Evolutionary conservation across 2,113 vertebrate species (phyloP).

Genomic region (Nestor notabilis): DNA sequence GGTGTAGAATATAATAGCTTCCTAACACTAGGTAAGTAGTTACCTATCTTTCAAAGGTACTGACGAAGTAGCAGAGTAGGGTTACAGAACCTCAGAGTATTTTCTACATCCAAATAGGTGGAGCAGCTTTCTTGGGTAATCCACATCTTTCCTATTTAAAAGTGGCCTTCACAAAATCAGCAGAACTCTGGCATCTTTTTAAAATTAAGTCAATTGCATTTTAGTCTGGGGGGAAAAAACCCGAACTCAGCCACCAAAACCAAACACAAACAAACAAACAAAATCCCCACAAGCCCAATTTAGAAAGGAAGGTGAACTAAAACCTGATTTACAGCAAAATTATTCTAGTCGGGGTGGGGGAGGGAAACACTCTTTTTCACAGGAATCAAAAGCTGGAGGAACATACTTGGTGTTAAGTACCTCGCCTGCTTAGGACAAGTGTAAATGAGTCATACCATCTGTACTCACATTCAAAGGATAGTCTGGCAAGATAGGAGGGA

Average conservation of each 20-base stretch:
- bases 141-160: neutral
- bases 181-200: neutral
- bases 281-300: neutral
- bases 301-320: neutral
- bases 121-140: neutral
- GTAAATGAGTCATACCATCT: slow-evolving; percentile 65
- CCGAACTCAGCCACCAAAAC: neutral
- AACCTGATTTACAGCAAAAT: neutral
- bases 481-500: slow-evolving; percentile 56
- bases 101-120: neutral
- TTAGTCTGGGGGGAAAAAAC: neutral
- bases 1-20: neutral
- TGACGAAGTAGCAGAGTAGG: neutral
- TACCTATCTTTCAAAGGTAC: neutral
- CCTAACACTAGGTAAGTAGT: neutral
- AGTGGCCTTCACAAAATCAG: neutral
- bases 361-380: neutral
- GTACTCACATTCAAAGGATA: slow-evolving; percentile 14
- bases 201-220: neutral
- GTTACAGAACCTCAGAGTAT: neutral
- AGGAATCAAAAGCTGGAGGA: slow-evolving; percentile 21
- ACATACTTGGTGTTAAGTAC: slow-evolving; percentile 37
- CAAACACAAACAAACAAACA: neutral
- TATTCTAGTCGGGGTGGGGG: neutral
- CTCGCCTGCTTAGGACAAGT: slow-evolving; percentile 42